Base-by-base conservation (phyloP, 2,888 invertebrate genomes). In the Tricholauxania praeusta region DNA sequence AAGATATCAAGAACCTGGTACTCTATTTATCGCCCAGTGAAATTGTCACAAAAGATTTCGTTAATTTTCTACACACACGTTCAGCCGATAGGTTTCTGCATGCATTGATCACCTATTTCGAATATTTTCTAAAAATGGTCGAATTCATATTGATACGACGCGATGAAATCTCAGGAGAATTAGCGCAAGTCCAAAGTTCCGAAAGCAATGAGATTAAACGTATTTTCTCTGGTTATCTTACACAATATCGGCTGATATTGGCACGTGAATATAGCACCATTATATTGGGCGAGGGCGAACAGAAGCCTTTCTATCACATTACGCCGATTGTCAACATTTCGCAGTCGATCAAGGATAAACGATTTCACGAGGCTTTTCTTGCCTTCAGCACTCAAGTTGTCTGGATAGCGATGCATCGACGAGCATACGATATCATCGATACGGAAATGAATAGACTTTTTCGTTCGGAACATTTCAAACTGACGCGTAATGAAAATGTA, bases 201-300 rank as follows among this genome's bases (percentile, higher is more conserved):
- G 84, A 83, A 69, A 83, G 85, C 8, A 80, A 78, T 2, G 77
- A 83, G 66, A 82, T 82, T 51, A 86, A 86, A 52, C 80, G 82
- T 22, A 80, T 83, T 28, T 83, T 82, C 62, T 83, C 87, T 1
- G 76, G 79, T 2, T 78, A 85, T 53, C 77, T 87, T 3, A 78
- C 82, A 0, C 86, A 87, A 65, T 83, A 85, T 72, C 82, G 87
- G 3, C 62, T 87, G n/a, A 19, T 87, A 53, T 76, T 87, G 52
- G 87, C 84, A 3, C 80, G 86, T 3, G 86, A 87, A 76, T 87
- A 87, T 71, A 85, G 85, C 49, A 76, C 76, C 1, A 84, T 86
- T 14, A 28, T 86, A 2, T 76, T 82, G 76, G 86, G 87, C 7
- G 79, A 79, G 3, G 82, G 80, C 1, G 83, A 82, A 10, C 82